These are phyloP conservation scores for Baronia brevicornis DNA, from an alignment of 2,888 invertebrate species.

Conservation along the genomic window DNA sequence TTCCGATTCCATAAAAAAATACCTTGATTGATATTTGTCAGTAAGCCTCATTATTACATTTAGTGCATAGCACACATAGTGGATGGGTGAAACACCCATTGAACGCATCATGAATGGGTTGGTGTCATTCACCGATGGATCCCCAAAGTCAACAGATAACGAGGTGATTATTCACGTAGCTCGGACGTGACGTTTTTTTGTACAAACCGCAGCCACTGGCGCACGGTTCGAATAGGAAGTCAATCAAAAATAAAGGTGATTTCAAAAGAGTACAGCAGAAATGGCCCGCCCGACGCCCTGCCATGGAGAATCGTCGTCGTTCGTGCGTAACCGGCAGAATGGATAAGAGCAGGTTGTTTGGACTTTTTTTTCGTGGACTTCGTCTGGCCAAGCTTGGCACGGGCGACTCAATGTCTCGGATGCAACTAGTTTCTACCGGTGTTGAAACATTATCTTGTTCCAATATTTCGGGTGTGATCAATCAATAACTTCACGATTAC, in stretches of 20 bases:
- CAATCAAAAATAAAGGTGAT: constrained; percentile 21
- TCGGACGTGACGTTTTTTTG: constrained; percentile 36
- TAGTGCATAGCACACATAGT: too few relatives aligned
- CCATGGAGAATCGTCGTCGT: constrained; percentile 38
- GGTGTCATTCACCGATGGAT: constrained; percentile 31
- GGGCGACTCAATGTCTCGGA: constrained; percentile 18
- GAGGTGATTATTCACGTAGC: constrained; percentile 54
- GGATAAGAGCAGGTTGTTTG: constrained; percentile 40
- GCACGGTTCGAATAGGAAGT: constrained; percentile 27
- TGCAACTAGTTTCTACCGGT: constrained; percentile 11
- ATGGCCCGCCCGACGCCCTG: constrained; percentile 32
- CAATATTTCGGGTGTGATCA: too few relatives aligned
- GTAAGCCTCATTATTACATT: too few relatives aligned
- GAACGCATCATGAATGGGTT: constrained; percentile 25
- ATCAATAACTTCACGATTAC: too few relatives aligned
- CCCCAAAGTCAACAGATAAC: constrained; percentile 56
- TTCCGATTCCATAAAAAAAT: too few relatives aligned
- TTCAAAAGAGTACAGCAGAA: constrained; percentile 25
- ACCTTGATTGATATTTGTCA: too few relatives aligned
- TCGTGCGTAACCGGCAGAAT: constrained; percentile 40
- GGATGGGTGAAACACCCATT: constrained; percentile 24
- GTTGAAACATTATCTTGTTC: too few relatives aligned
- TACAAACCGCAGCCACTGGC: constrained; percentile 15
- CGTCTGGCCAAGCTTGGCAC: constrained; percentile 17
- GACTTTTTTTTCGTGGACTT: constrained; percentile 32